Evolutionary conservation across 2,888 invertebrate genomes (phyloP).

Genomic region (Nezara viridula): DNA sequence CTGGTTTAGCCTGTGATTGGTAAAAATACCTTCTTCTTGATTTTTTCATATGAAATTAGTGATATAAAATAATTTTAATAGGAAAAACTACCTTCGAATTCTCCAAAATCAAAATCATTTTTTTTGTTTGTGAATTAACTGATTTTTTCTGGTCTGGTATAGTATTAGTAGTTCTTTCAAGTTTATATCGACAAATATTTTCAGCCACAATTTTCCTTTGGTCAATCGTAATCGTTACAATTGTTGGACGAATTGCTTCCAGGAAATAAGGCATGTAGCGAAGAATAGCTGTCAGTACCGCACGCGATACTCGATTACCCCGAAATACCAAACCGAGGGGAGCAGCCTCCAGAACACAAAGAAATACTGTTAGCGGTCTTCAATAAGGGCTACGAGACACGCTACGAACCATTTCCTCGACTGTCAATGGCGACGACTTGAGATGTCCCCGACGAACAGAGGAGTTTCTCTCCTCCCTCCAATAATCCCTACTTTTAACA

Average conservation of each 20-base stretch:
- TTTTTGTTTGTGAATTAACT: too few species aligned
- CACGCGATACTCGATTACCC: slow-evolving; percentile 29
- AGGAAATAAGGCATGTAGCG: slow-evolving; percentile 14
- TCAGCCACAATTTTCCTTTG: not conserved
- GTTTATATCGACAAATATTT: not conserved
- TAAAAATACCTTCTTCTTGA: too few species aligned
- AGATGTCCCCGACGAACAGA: slow-evolving; percentile 15
- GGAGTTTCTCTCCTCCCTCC: slow-evolving; percentile 28
- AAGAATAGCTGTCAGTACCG: slow-evolving; percentile 29
- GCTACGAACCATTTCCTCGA: slow-evolving; percentile 26
- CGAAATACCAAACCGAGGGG: slow-evolving; percentile 27
- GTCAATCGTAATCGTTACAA: not conserved
- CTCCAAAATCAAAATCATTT: too few species aligned
- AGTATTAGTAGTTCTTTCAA: not conserved
- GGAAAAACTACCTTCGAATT: too few species aligned
- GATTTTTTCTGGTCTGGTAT: too few species aligned
- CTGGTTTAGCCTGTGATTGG: too few species aligned
- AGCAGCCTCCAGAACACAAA: slow-evolving; percentile 9
- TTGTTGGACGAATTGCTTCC: slow-evolving; percentile 1
- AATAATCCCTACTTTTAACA: slow-evolving; percentile 49
- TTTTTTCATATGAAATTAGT: too few species aligned
- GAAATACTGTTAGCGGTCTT: slow-evolving; percentile 39
- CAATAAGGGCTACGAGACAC: not conserved
- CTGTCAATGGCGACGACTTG: slow-evolving; percentile 20
- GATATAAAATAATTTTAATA: too few species aligned